Evolutionary conservation across 2,797 vertebrate genomes (phyloP).

Genomic region (Ambastaia sidthimunki): DNA sequence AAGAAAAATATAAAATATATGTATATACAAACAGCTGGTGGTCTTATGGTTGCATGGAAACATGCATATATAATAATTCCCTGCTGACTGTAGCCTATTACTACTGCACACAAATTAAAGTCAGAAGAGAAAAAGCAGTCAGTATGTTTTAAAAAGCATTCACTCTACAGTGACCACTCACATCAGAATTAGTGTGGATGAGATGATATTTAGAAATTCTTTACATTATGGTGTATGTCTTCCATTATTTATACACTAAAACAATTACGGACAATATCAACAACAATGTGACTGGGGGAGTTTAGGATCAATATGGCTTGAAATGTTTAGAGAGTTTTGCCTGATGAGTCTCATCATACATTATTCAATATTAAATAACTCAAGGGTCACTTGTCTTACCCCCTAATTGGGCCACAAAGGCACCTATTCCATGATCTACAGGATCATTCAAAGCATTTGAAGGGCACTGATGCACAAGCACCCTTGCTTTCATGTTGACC

Average conservation of each 20-base stretch:
- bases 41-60: neutral
- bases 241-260: neutral
- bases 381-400: constrained; percentile 17
- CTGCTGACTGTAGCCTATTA: too few species aligned
- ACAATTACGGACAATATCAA: neutral
- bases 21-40: too few species aligned
- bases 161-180: too few species aligned
- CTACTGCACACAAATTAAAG: too few species aligned
- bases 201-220: neutral
- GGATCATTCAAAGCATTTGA: constrained; percentile 33
- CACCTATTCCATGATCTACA: constrained; percentile 33
- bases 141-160: too few species aligned
- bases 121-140: too few species aligned
- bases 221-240: neutral
- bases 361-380: constrained; percentile 32
- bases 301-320: constrained; percentile 1
- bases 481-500: constrained; percentile 52
- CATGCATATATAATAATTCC: too few species aligned
- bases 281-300: neutral
- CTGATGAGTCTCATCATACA: neutral
- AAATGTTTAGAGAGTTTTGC: neutral
- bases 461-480: constrained; percentile 34
- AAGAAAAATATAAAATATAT: too few species aligned
- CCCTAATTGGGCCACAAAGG: constrained; percentile 24
- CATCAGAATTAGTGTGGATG: neutral